These are phyloP conservation scores for Halichoerus grypus DNA, from an alignment of 2,113 vertebrate species.

Conservation along the genomic window DNA sequence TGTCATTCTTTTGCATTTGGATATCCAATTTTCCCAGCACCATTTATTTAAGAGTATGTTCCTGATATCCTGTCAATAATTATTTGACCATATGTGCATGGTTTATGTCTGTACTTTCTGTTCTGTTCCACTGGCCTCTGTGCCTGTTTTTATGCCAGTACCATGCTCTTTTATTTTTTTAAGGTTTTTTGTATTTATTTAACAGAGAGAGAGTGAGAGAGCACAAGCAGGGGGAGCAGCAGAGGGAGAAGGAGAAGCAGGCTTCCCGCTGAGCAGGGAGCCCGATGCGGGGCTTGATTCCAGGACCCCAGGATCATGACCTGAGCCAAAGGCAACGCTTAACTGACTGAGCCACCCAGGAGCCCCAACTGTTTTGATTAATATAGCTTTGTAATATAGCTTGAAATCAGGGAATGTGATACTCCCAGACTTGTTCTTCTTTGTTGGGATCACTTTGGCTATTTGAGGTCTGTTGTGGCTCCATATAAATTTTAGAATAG, in stretches of 20 bases:
- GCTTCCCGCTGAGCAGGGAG: no score
- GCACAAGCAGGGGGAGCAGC: no score
- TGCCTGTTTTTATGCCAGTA: neutral
- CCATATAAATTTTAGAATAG: neutral
- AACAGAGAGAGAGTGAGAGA: no score
- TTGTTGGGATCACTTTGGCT: neutral
- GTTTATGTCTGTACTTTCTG: neutral
- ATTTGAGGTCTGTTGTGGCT: neutral
- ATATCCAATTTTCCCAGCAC: neutral
- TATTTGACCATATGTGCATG: neutral
- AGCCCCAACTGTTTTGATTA: neutral
- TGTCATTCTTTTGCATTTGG: neutral
- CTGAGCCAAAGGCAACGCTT: no score
- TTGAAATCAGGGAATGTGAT: neutral
- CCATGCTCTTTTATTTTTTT: neutral
- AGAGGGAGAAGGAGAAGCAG: no score
- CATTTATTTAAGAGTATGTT: neutral
- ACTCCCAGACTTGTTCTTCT: neutral
- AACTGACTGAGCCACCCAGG: no score
- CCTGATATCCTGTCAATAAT: neutral
- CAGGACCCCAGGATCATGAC: no score
- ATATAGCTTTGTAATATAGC: neutral
- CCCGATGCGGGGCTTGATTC: no score
- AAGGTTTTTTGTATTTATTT: no score
- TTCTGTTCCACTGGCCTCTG: neutral